These are phyloP conservation scores for Plutomurus gul DNA, from an alignment of 1,140 invertebrate species.

Conservation along the genomic window DNA sequence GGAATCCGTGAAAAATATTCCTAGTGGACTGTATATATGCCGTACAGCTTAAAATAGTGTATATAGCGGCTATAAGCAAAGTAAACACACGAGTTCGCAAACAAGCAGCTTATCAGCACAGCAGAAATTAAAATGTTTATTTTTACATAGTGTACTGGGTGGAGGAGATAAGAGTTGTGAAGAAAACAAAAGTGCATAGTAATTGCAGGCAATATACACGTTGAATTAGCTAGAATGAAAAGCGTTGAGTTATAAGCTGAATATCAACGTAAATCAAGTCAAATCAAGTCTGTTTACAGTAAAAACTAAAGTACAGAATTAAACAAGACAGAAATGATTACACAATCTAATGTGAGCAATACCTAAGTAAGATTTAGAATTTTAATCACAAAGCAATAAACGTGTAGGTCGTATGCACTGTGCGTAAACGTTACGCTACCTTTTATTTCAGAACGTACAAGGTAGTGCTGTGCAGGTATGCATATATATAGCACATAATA, in stretches of 20 bases:
- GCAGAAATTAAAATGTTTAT: conserved; percentile 1
- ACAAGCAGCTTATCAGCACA: conserved; percentile 3
- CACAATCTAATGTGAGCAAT: conserved; percentile 7
- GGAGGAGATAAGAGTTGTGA: not conserved
- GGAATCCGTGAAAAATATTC: too few species aligned
- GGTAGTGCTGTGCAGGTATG: not conserved
- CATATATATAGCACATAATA: not conserved
- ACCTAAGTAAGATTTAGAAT: conserved; percentile 19
- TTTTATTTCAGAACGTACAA: too few species aligned
- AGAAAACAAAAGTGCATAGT: not conserved
- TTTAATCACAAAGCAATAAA: conserved; percentile 14
- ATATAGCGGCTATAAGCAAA: too few species aligned
- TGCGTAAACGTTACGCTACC: conserved; percentile 25
- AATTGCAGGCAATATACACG: not conserved
- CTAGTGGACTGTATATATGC: too few species aligned
- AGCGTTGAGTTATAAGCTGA: too few species aligned
- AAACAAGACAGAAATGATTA: not conserved
- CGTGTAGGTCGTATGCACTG: conserved; percentile 22
- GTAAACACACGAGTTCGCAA: too few species aligned
- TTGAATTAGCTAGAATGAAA: not conserved
- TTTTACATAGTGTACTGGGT: not conserved
- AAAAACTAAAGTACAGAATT: not conserved
- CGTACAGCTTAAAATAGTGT: too few species aligned
- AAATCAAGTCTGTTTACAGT: too few species aligned
- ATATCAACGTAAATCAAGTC: not conserved